These are phyloP conservation scores for Syrista parreyssii DNA, from an alignment of 2,888 invertebrate species.

Conservation along the genomic window DNA sequence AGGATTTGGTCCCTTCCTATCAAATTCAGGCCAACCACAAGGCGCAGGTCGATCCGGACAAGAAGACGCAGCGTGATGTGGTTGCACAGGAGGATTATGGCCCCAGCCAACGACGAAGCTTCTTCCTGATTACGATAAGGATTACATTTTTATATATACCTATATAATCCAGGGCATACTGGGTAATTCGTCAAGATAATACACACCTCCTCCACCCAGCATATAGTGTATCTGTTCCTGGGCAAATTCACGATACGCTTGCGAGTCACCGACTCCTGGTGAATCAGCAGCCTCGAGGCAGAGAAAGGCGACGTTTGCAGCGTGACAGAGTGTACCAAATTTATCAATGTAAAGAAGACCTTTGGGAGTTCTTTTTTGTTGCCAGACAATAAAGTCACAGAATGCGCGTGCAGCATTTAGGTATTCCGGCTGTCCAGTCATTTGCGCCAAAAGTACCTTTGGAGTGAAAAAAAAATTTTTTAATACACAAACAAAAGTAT, in stretches of 20 bases:
- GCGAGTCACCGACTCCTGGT: conserved; percentile 40
- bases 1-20: conserved; percentile 66
- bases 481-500: not conserved
- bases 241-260: conserved; percentile 67
- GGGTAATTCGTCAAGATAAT: not conserved
- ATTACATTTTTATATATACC: not conserved
- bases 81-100: conserved; percentile 67
- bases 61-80: conserved; percentile 71
- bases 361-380: conserved; percentile 68
- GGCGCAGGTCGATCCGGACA: conserved; percentile 67
- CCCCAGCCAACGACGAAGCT: conserved; percentile 72
- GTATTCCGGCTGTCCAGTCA: conserved; percentile 65
- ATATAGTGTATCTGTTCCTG: conserved; percentile 70
- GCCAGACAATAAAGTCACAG: conserved; percentile 67
- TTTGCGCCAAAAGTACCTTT: conserved; percentile 67
- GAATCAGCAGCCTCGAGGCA: conserved; percentile 66
- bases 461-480: conserved; percentile 20
- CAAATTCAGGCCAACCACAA: conserved; percentile 68
- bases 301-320: conserved; percentile 70
- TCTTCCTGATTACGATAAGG: conserved; percentile 54
- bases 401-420: conserved; percentile 65
- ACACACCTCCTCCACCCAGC: conserved; percentile 64
- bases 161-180: not conserved
- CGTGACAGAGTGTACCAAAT: conserved; percentile 69
- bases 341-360: conserved; percentile 70